phyloP scores from a whole-genome alignment of 2,113 vertebrate genomes.

The Eurypyga helias region DNA sequence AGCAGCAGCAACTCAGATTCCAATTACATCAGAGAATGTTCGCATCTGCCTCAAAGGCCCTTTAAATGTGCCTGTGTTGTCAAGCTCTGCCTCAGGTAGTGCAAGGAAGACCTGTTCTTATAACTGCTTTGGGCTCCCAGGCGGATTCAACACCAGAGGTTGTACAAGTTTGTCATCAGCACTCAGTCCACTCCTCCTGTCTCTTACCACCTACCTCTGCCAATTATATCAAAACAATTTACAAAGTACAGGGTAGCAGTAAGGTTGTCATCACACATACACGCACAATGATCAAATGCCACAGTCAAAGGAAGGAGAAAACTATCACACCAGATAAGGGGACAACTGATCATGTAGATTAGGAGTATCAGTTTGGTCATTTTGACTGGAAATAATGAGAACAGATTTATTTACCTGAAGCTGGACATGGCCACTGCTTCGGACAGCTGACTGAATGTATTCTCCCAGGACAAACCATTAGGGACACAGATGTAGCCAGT shows the following conservation, averaged over 20 bases:
- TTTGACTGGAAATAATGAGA: background rate
- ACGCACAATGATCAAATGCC: background rate
- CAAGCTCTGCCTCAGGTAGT: background rate
- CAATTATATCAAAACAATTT: background rate
- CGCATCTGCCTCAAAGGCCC: background rate
- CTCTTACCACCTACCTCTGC: background rate
- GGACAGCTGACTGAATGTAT: background rate
- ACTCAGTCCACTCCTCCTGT: background rate
- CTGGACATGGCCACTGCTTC: background rate
- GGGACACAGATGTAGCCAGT: background rate
- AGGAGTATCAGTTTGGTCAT: background rate
- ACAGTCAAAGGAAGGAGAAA: background rate
- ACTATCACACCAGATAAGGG: background rate
- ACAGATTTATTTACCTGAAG: background rate
- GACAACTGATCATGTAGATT: accelerated
- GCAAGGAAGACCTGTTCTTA: background rate
- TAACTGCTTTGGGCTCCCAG: background rate
- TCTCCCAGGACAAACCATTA: background rate
- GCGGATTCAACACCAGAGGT: too few species aligned
- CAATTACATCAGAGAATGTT: background rate
- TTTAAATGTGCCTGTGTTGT: background rate
- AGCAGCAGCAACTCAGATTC: background rate
- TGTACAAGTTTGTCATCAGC: background rate
- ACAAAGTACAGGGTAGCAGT: background rate
- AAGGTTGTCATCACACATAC: background rate